Evolutionary conservation across 1,140 invertebrate species (phyloP).

Genomic region (Sitobion miscanthi): DNA sequence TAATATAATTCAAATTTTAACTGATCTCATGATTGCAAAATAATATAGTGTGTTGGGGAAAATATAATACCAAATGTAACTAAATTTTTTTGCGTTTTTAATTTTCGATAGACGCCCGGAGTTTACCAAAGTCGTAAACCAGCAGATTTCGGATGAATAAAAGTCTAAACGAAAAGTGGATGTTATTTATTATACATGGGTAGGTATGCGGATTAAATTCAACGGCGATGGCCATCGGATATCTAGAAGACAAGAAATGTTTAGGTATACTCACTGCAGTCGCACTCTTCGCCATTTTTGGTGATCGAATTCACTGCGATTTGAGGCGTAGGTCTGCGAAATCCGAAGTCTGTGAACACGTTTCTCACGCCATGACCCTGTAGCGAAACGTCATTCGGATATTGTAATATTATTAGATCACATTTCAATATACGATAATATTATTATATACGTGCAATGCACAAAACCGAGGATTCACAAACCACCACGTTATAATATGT

Average conservation of each 20-base stretch:
- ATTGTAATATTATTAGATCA: too few relatives aligned
- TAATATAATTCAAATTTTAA: not conserved
- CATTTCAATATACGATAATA: not conserved
- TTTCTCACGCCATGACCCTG: not conserved
- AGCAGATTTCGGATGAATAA: not conserved
- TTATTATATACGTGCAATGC: not conserved
- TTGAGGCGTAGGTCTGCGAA: conserved; percentile 31
- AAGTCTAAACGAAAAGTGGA: not conserved
- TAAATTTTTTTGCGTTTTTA: not conserved
- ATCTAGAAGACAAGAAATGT: not conserved
- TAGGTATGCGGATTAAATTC: too few relatives aligned
- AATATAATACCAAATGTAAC: not conserved
- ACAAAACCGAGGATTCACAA: not conserved
- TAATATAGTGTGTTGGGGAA: not conserved
- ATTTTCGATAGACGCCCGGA: not conserved
- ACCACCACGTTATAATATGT: not conserved
- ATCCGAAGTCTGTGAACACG: not conserved
- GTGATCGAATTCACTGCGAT: not conserved
- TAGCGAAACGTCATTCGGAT: not conserved
- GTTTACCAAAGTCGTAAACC: not conserved
- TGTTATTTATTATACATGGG: not conserved
- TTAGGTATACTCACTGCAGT: conserved; percentile 35
- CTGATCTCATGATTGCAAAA: not conserved
- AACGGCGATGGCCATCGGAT: not conserved
- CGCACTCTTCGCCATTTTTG: not conserved